phyloP scores from a whole-genome alignment of 2,888 invertebrate species.

The Eledone cirrhosa region DNA sequence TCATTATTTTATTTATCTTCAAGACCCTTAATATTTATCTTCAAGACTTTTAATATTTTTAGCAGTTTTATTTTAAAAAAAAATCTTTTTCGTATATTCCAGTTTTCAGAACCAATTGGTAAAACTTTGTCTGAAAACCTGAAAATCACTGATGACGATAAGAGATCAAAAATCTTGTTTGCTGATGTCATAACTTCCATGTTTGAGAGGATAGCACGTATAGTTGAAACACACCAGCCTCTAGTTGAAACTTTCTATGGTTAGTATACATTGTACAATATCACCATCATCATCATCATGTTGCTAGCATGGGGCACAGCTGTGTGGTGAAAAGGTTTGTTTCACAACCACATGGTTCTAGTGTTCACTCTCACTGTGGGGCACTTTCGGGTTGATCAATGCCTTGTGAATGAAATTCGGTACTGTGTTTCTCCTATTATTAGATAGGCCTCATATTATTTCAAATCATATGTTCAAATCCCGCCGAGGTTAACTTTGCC shows the following conservation, averaged over 20 bases:
- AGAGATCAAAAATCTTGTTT: slow-evolving; percentile 80
- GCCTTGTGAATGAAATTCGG: no score
- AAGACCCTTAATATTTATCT: no score
- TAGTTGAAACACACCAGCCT: slow-evolving; percentile 87
- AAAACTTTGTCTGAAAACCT: slow-evolving; percentile 72
- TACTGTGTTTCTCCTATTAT: no score
- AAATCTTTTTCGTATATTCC: slow-evolving; percentile 30
- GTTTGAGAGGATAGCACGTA: slow-evolving; percentile 85
- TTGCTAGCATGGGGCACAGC: no score
- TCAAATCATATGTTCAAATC: no score
- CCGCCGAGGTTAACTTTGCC: no score
- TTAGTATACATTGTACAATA: slow-evolving; percentile 38
- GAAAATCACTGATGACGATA: slow-evolving; percentile 73
- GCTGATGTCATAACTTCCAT: slow-evolving; percentile 85
- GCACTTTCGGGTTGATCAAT: no score
- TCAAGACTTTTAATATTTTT: background rate
- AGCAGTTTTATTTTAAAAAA: background rate
- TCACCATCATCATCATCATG: background rate
- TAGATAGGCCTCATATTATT: no score
- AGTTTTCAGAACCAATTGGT: slow-evolving; percentile 74
- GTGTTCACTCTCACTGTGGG: no score
- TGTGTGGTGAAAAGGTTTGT: no score
- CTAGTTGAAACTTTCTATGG: slow-evolving; percentile 90
- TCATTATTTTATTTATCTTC: no score
- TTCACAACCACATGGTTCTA: no score